These are phyloP conservation scores for Sebastes ruberrimus DNA, from an alignment of 2,797 vertebrate species.

Conservation along the genomic window DNA sequence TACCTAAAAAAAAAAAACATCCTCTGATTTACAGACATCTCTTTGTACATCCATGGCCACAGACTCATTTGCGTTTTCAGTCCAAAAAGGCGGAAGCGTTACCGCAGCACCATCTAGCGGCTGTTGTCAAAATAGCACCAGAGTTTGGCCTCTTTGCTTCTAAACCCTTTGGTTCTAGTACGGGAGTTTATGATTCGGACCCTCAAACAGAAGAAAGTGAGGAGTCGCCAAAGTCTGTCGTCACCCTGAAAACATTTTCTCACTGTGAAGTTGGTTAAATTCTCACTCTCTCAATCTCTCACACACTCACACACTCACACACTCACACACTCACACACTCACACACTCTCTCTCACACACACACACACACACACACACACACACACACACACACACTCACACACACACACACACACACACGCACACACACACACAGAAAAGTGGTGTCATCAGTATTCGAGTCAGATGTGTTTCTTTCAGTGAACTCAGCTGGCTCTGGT, in stretches of 20 bases:
- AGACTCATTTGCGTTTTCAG: too few species aligned
- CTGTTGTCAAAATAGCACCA: too few species aligned
- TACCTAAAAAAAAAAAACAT: too few species aligned
- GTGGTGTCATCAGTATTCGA: conserved; percentile 10
- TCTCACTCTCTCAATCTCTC: not conserved
- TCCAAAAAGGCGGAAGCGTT: too few species aligned
- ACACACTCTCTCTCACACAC: not conserved
- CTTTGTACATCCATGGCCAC: too few species aligned
- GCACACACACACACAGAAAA: not conserved
- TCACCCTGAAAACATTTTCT: conserved; percentile 18
- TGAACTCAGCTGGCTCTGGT: not conserved
- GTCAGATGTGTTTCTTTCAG: conserved; percentile 3
- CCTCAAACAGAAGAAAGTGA: not conserved
- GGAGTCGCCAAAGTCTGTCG: not conserved
- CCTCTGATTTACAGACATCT: too few species aligned
- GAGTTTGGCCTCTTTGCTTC: too few species aligned
- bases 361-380: not conserved
- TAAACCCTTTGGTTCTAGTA: fast-evolving
- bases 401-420: not conserved
- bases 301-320: not conserved
- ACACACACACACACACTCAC: not conserved
- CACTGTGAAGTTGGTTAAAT: not conserved
- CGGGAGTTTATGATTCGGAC: fast-evolving
- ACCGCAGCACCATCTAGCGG: too few species aligned
- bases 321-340: not conserved